Base-by-base conservation (phyloP, 2,797 vertebrate species). In the Thunnus albacares region DNA sequence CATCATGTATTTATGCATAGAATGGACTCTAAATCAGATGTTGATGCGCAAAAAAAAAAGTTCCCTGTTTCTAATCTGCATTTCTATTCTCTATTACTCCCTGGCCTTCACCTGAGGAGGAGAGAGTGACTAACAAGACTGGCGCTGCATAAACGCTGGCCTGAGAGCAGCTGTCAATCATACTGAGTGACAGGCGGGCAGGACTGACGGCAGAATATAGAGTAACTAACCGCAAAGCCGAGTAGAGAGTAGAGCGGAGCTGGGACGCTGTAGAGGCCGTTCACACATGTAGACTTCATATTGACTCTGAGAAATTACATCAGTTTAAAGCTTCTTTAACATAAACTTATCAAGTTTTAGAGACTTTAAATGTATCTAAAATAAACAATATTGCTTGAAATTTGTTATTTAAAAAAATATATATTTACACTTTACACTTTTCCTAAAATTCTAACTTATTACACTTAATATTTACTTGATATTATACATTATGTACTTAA, bases 1-100 rank as follows among this genome's bases (percentile, higher is more conserved):
- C 89, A 90, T 95, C 93, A 93, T 95, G 94, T 95, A 95, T 94
- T 95, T 95, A 95, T 95, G 95, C 95, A 96, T 95, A 94, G 94
- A 92, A 93, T 92, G 94, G 94, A 93, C 94, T 95, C 92, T 92
- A 91, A 95, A 96, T 95, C 93, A 94, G 94, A 86, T 91, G 94
- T 86, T 92, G 92, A 93, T 91, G 92, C 80, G 92, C 85, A 71
- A 90, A 71, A 90, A 71, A 90, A 24, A 92, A 92, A 88, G 89
- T 92, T 93, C 92, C 91, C 91, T 82, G 88, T 89, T 30, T 91
- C 92, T 94, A 91, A 94, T 95, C 94, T 95, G 95, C 93, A 93
- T 95, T 93, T 94, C 92, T 91, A 94, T 93, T 92, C 90, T 81
- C 87, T 56, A 94, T 95, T 94, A 94, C 91, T 78, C 55, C 75